Evolutionary conservation across 2,797 vertebrate genomes (phyloP), one percentile per base, ranked within the genome.

Genomic region (Todus mexicanus): DNA sequence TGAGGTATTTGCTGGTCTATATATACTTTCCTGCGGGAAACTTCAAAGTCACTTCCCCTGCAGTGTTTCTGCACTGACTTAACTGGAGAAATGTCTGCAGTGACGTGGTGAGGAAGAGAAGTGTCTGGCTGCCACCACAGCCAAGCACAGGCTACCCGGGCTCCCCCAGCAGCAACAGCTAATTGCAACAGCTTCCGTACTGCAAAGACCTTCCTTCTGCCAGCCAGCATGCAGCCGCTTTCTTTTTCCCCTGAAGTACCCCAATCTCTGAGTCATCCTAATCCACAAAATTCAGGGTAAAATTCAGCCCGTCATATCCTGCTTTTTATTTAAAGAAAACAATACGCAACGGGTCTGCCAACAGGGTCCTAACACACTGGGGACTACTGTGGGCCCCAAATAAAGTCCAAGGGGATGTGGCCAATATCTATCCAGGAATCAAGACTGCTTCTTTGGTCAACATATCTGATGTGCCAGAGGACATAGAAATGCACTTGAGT

Each of bases 311-410:
- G 0, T 81, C 90, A 83, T 38, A 75, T 92, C 78, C 90, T 84
- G 75, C 38, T 54, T 94, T 95, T 85, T 56, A 45, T 61, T 72
- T 38, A 27, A 71, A 71, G 69, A 77, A 83, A 90, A 80, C 81
- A 84, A 56, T 78, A 33, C 69, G 43, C 3, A 1, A 10, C 19
- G 31, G 14, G 19, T 77, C 65, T 83, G 61, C 61, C 92, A 90
- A 29, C 12, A 65, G 25, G 7, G 40, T 76, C 51, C 11, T 8
- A 63, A 48, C 0, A 0, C 3, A 0, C 25, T 6, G 37, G 45
- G 48, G 21, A 9, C 25, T 65, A 23, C 47, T 45, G 14, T 7
- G 9, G 54, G 40, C 17, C 16, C 27, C 0, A 1, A 47, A 17
- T 25, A 19, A 72, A 79, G 37, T 29, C 57, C 35, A 38, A 25